Percentiles rank a stretch among this genome's conserved stretches.
Evolutionary conservation across 2,888 invertebrate species (phyloP).

Genomic region (Shargacucullia verbasci): DNA sequence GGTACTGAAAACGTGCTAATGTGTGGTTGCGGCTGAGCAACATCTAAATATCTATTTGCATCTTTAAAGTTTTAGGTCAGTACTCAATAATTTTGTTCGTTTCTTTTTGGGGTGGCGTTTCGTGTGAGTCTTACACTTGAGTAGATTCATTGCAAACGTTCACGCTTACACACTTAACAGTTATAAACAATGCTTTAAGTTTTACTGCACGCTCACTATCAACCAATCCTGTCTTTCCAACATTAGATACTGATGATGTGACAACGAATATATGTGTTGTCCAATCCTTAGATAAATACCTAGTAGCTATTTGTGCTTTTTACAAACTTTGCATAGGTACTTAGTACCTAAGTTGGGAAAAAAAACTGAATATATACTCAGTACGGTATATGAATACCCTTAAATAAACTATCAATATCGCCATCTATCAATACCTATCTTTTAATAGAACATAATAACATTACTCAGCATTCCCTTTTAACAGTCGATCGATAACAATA

Average conservation of each 20-base stretch:
- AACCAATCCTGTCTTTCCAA: constrained; percentile 84
- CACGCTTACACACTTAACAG: constrained; percentile 72
- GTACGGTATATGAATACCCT: constrained; percentile 1
- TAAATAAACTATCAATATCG: constrained; percentile 17
- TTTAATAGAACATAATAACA: constrained; percentile 22
- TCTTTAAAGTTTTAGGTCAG: constrained; percentile 79
- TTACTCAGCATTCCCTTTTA: constrained; percentile 30
- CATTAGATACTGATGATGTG: constrained; percentile 68
- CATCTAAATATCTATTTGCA: constrained; percentile 49
- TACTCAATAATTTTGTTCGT: constrained; percentile 66
- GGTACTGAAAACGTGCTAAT: constrained; percentile 63
- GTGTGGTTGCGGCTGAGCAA: constrained; percentile 66
- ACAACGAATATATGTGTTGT: constrained; percentile 46
- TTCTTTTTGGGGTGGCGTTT: constrained; percentile 72
- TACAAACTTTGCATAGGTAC: constrained; percentile 10
- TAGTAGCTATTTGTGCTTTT: constrained; percentile 31
- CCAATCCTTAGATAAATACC: constrained; percentile 25
- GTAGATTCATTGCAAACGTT: constrained; percentile 44
- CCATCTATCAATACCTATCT: constrained; percentile 9
- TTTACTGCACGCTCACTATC: constrained; percentile 74
- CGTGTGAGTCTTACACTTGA: constrained; percentile 69
- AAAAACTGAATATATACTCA: constrained; percentile 1
- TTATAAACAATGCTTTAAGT: constrained; percentile 58
- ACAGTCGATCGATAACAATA: constrained; percentile 65
- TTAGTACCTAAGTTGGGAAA: not conserved